phyloP scores from a whole-genome alignment of 2,797 vertebrate genomes.

The Otolemur crassicaudatus region DNA sequence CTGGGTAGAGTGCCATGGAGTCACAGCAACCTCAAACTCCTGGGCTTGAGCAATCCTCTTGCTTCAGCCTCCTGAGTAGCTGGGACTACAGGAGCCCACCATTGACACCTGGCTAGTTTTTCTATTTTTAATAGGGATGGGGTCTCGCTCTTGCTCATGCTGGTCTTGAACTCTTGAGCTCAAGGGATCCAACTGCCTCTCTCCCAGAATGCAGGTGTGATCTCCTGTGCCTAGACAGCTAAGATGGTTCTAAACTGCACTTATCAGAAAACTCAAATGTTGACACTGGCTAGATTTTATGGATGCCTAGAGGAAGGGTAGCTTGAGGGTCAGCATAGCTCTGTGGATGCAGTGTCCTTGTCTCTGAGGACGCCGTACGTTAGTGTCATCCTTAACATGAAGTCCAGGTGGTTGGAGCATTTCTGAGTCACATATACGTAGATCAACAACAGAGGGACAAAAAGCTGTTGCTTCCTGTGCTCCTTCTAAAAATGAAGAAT shows the following conservation, averaged over 20 bases:
- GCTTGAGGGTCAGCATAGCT: background rate
- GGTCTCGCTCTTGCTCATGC: no score
- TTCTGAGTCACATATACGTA: background rate
- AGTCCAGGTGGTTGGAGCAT: background rate
- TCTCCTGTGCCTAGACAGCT: background rate
- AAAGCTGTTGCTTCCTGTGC: background rate
- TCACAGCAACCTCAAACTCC: no score
- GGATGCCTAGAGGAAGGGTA: background rate
- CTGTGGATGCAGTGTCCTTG: background rate
- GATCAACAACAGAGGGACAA: background rate
- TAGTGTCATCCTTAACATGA: background rate
- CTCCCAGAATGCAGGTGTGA: no score
- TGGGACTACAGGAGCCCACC: no score
- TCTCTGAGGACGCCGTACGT: background rate
- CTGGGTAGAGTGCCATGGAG: no score
- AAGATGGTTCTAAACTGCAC: constrained; percentile 1
- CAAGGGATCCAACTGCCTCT: no score
- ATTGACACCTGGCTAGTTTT: no score
- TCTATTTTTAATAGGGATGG: no score
- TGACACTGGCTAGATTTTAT: background rate
- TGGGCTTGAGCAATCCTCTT: no score
- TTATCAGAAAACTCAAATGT: background rate
- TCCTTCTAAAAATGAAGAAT: constrained; percentile 26
- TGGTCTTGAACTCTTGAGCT: no score
- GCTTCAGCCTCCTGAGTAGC: no score